These are phyloP conservation scores for Muscicapa adusta DNA, from an alignment of 2,113 vertebrate species.

Conservation along the genomic window DNA sequence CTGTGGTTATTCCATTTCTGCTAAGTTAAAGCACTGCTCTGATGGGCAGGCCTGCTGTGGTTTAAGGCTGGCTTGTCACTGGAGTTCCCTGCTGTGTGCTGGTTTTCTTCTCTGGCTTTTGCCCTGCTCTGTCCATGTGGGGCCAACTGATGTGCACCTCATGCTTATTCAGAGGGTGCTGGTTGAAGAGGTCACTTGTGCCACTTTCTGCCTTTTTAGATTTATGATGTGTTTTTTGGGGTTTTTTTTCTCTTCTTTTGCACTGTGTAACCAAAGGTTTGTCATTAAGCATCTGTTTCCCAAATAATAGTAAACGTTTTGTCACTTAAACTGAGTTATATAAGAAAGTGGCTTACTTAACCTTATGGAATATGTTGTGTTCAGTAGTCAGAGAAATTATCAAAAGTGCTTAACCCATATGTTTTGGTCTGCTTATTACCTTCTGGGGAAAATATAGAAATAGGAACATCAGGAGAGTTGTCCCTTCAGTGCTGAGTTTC, in stretches of 20 bases:
- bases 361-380: background rate
- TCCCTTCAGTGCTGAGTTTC: background rate
- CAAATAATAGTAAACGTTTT: background rate
- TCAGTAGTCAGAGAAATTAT: background rate
- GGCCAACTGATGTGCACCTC: background rate
- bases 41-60: background rate
- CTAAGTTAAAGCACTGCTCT: accelerated
- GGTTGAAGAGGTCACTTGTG: background rate
- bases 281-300: background rate
- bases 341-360: background rate
- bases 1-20: background rate
- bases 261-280: background rate
- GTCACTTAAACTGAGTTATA: background rate
- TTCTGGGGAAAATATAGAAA: background rate
- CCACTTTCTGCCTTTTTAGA: background rate
- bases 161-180: background rate
- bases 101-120: background rate
- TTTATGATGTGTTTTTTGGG: background rate
- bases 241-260: background rate
- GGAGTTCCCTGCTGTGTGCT: accelerated
- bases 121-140: background rate
- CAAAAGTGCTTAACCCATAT: accelerated
- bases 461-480: accelerated
- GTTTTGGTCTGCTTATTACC: background rate
- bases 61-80: background rate